Evolutionary conservation across 2,888 invertebrate genomes (phyloP), one percentile per base, ranked within the genome.

Genomic region (Caenorhabditis sp.): DNA sequence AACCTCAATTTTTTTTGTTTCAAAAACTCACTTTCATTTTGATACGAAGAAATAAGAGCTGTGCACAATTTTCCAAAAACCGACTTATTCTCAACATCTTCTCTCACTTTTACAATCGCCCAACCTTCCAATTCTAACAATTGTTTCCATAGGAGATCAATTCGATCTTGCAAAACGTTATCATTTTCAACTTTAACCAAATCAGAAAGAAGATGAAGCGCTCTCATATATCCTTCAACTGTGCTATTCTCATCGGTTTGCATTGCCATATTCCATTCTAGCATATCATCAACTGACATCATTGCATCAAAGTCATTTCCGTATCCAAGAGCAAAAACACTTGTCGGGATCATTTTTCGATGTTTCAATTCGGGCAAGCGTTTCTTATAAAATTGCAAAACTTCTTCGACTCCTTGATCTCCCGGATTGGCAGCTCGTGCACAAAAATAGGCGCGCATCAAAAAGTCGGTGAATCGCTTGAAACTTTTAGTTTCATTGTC

Each of bases 271-370:
- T 75, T 75, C 68, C 68, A 67, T 50, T 75, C 75, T 24, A 75
- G 50, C 64, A 75, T 68, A 53, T 75, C 69, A 10, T 75, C 70
- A 49, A 70, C 57, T 2, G 75, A 69, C 69, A 75, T 62, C 75
- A 75, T 75, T 21, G 54, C 69, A 58, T 75, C 69, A 24, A 53
- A 19, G n/a, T 75, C 66, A 31, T 49, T 54, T 6, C 62, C 69
- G 50, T 66, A 70, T 10, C 54, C 63, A 3, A 58, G 27, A 26
- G 62, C 53, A 54, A 62, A 49, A 24, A 36, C 26, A 43, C 5
- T 55, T 5, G n/a, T 8, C 5, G 75, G 75, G n/a, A 75, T 69
- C 10, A 62, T 14, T 26, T 53, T 63, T n/a, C 75, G 60, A 65
- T 70, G 69, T 55, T 64, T 69, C 64, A 75, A 54, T 58, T 70